phyloP scores from a whole-genome alignment of 1,140 invertebrate genomes.

The Nasonia longicornis region DNA sequence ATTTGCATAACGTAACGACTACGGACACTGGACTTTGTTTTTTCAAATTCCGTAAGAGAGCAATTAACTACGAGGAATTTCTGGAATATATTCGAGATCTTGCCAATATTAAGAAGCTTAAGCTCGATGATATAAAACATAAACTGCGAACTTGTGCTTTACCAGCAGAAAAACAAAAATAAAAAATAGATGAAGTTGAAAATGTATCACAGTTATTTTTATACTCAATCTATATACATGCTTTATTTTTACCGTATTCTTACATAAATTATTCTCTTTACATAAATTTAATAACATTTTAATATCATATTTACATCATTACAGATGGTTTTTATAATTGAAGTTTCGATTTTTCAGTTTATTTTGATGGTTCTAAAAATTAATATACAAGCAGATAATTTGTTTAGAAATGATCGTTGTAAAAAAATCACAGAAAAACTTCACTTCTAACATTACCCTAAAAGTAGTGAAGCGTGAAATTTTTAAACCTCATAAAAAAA shows the following conservation, averaged over 20 bases:
- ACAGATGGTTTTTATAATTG: slow-evolving; percentile 2
- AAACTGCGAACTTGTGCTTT: slow-evolving; percentile 52
- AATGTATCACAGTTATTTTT: slow-evolving; percentile 11
- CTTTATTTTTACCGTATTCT: slow-evolving; percentile 50
- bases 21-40: slow-evolving; percentile 74
- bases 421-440: slow-evolving; percentile 19
- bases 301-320: slow-evolving; percentile 12
- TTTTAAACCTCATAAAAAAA: background rate
- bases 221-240: slow-evolving; percentile 48
- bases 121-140: slow-evolving; percentile 51
- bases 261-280: slow-evolving; percentile 31
- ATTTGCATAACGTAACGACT: slow-evolving; percentile 73
- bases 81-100: slow-evolving; percentile 52
- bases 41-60: slow-evolving; percentile 72
- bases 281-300: slow-evolving; percentile 24
- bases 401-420: background rate
- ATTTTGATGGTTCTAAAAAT: background rate
- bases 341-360: background rate
- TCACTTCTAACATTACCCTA: slow-evolving; percentile 1
- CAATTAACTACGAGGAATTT: slow-evolving; percentile 55
- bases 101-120: slow-evolving; percentile 46
- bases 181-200: slow-evolving; percentile 29
- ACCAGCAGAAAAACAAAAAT: slow-evolving; percentile 41
- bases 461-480: slow-evolving; percentile 14
- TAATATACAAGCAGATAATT: background rate